Evolutionary conservation across 2,797 vertebrate species (phyloP), one percentile per base, ranked within the genome.

Genomic region (Dicrostonyx torquatus): DNA sequence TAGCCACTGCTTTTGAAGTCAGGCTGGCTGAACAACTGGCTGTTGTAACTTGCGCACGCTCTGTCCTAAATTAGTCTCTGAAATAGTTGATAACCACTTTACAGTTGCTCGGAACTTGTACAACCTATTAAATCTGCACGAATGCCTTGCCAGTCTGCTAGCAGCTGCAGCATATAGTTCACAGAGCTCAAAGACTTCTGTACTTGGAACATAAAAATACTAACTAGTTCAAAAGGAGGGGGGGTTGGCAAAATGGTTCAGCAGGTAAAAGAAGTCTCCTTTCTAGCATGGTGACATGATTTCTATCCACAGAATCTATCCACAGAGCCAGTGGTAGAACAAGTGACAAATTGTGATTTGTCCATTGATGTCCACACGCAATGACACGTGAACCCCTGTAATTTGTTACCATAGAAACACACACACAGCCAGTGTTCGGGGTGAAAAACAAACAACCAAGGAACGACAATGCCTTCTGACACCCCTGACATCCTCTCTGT

Each of bases 41-140:
- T 66, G 11, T 95, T 89, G 92, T 94, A 98, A 97, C 93, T 96
- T 95, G 94, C 92, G 97, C 97, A 96, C 98, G 97, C 92, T 96
- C 87, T 45, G 60, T 94, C 92, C 96, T 98, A 98, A 95, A 50
- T 92, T 91, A 70, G 90, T 86, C 97, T 98, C 95, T 96, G 85
- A 86, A 97, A 96, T 96, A 97, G 98, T 98, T 98, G 98, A 94
- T 97, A 96, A 95, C 95, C n/a, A 48, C 96, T 89, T 97, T 96
- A 94, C 96, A 95, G 95, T 97, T 96, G 95, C 97, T 98, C 97
- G 97, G 83, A 96, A 97, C 96, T 97, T 92, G 98, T 98, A 98
- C 97, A 97, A 97, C 94, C 60, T 66, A 97, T 97, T 97, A 98
- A 97, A 94, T 87, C 97, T 96, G 93, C 87, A 97, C 40, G 95